phyloP scores from a whole-genome alignment of 2,888 invertebrate genomes.

The Tridacna gigas region DNA sequence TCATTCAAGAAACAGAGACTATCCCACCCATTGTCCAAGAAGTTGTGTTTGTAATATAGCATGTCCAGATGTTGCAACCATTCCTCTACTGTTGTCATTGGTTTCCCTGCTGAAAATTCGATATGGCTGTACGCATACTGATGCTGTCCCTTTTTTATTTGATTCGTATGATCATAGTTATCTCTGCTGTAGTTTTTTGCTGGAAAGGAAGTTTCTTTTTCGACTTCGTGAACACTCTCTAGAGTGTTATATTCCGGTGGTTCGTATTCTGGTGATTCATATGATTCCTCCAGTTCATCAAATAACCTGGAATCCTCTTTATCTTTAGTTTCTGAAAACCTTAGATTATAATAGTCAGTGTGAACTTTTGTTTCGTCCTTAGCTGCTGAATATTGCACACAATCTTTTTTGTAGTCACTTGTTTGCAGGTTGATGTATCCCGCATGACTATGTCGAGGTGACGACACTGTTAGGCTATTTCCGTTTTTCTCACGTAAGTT shows the following conservation, averaged over 20 bases:
- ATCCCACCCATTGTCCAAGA: constrained; percentile 21
- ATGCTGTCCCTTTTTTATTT: neutral
- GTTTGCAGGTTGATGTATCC: neutral
- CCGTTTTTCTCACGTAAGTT: neutral
- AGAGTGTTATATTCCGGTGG: neutral
- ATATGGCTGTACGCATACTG: neutral
- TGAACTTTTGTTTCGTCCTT: no score
- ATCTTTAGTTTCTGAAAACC: neutral
- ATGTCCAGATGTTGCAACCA: constrained; percentile 13
- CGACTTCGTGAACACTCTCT: neutral
- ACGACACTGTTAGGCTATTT: neutral
- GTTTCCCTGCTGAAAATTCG: neutral
- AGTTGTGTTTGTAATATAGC: constrained; percentile 11
- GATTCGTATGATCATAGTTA: neutral
- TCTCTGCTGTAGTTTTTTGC: neutral
- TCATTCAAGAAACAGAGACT: constrained; percentile 4
- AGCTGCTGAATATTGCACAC: neutral
- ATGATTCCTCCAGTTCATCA: neutral
- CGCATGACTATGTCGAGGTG: neutral
- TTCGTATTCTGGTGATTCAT: neutral
- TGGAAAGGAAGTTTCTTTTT: neutral
- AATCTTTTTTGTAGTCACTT: neutral
- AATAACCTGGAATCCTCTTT: constrained; percentile 2
- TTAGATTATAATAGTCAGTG: constrained; percentile 18
- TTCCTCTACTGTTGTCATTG: constrained; percentile 5